Evolutionary conservation across 1,140 invertebrate species (phyloP).

Genomic region (Polyergus mexicanus): DNA sequence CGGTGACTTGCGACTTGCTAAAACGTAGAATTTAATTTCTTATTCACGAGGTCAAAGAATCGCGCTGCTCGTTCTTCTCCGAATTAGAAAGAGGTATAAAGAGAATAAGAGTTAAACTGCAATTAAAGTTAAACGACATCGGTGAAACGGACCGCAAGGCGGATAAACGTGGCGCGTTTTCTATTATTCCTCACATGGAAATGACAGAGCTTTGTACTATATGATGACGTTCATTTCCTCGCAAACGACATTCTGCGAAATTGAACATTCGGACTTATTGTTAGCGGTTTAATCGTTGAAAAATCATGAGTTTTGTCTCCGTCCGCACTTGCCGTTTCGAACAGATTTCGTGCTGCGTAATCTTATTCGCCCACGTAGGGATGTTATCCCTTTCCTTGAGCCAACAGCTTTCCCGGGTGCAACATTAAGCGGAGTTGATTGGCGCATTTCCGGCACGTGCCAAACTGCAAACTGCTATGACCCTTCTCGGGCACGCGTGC

Average conservation of each 20-base stretch:
- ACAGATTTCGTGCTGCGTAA: constrained; percentile 23
- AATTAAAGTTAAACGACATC: constrained; percentile 24
- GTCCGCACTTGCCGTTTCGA: background rate
- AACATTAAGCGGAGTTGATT: constrained; percentile 53
- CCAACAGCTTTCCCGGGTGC: constrained; percentile 47
- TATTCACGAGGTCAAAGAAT: background rate
- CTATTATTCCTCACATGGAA: constrained; percentile 19
- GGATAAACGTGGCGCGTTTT: constrained; percentile 25
- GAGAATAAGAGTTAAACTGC: background rate
- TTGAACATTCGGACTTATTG: constrained; percentile 26
- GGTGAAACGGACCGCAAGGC: constrained; percentile 3
- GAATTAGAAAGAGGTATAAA: constrained; percentile 11
- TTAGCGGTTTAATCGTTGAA: constrained; percentile 34
- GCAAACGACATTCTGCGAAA: constrained; percentile 15
- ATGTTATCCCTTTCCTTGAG: constrained; percentile 49
- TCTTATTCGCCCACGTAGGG: constrained; percentile 26
- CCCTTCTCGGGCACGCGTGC: constrained; percentile 9
- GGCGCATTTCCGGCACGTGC: constrained; percentile 54
- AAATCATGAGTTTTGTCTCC: constrained; percentile 23
- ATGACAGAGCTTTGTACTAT: constrained; percentile 8
- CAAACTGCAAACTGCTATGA: constrained; percentile 18
- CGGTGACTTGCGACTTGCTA: constrained; percentile 5
- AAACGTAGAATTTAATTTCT: background rate
- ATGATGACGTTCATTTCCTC: constrained; percentile 34
- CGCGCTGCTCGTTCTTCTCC: background rate